Evolutionary conservation across 2,113 vertebrate species (phyloP).

Genomic region (Oenanthe oenanthe): DNA sequence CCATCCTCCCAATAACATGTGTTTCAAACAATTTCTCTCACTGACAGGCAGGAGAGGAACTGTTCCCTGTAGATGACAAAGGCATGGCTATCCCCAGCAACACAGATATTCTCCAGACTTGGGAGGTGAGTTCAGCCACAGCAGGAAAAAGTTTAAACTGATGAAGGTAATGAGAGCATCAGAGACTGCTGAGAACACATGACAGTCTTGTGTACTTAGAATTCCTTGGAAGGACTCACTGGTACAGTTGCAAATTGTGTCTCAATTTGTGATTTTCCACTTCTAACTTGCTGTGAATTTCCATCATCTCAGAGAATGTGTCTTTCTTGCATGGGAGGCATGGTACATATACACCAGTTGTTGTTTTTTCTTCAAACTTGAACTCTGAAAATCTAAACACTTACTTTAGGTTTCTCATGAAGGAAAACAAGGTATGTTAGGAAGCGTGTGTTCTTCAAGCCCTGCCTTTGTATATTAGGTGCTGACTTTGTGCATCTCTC

Average conservation of each 20-base stretch:
- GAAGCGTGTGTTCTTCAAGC: background rate
- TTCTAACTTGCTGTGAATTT: background rate
- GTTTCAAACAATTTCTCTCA: background rate
- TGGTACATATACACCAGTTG: background rate
- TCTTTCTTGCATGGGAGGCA: background rate
- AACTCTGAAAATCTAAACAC: background rate
- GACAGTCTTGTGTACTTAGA: background rate
- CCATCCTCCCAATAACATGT: background rate
- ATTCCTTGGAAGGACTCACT: background rate
- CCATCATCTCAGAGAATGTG: background rate
- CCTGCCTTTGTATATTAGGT: background rate
- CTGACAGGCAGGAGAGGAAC: conserved; percentile 77
- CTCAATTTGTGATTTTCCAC: background rate
- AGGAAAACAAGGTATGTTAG: background rate
- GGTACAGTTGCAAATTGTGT: fast-evolving
- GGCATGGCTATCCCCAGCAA: conserved; percentile 75
- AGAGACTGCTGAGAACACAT: background rate
- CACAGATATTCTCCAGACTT: conserved; percentile 81
- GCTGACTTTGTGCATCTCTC: background rate
- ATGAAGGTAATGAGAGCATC: background rate
- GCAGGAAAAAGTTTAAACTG: background rate
- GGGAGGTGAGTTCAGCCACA: conserved; percentile 80
- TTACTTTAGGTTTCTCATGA: background rate
- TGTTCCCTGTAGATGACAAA: conserved; percentile 81
- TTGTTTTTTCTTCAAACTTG: background rate